Conservation (phyloP, 2,888 invertebrate genomes). For the Noctua janthina region DNA sequence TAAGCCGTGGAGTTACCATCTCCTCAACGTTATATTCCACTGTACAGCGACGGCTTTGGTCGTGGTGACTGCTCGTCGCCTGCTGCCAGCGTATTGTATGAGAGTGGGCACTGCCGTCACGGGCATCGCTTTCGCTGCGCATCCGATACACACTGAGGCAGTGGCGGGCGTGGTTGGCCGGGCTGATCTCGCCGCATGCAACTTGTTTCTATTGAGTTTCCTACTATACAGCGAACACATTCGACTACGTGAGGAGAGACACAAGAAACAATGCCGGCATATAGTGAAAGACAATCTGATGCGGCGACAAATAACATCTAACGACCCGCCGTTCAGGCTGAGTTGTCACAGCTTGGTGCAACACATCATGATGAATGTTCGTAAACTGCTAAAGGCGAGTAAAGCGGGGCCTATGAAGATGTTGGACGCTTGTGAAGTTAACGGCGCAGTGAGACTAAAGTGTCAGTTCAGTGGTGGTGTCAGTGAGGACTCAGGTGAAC, state of each 20-base stretch:
- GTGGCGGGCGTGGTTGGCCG: constrained; percentile 98
- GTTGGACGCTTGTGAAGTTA: constrained; percentile 82
- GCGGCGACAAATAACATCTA: constrained; percentile 74
- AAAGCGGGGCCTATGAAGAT: constrained; percentile 84
- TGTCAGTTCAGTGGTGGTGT: constrained; percentile 85
- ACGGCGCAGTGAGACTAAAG: constrained; percentile 80
- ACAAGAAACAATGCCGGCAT: constrained; percentile 82
- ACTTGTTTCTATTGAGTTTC: constrained; percentile 97
- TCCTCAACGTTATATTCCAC: constrained; percentile 96
- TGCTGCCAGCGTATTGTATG: constrained; percentile 91
- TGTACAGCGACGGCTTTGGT: constrained; percentile 96
- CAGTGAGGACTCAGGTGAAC: constrained; percentile 86
- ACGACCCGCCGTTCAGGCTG: constrained; percentile 83
- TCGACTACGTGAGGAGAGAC: constrained; percentile 90
- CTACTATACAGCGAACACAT: constrained; percentile 96
- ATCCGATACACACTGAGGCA: constrained; percentile 99
- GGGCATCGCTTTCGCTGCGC: constrained; percentile 97
- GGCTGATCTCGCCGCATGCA: constrained; percentile 97
- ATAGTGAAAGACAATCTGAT: constrained; percentile 77
- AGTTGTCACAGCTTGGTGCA: constrained; percentile 86
- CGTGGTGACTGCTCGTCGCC: constrained; percentile 93
- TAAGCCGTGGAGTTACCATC: constrained; percentile 95
- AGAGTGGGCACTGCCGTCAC: constrained; percentile 93
- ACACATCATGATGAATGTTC: constrained; percentile 86
- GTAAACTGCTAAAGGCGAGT: constrained; percentile 83